phyloP scores from a whole-genome alignment of 2,888 invertebrate genomes.

The Eulithis prunata region DNA sequence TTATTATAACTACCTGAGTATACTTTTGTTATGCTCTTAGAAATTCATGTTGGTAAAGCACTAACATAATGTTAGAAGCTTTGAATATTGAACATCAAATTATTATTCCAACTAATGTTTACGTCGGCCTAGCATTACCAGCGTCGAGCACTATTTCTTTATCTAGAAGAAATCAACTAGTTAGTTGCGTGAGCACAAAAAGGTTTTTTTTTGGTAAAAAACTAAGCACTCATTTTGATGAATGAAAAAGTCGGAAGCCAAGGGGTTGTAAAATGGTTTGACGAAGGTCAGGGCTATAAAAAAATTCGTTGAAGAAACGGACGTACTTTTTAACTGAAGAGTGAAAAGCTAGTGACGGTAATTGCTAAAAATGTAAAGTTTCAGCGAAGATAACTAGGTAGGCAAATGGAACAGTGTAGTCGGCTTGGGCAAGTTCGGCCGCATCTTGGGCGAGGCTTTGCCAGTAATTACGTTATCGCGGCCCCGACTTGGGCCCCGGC shows the following conservation, averaged over 20 bases:
- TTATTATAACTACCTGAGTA: slow-evolving; percentile 5
- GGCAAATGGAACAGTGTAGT: slow-evolving; percentile 42
- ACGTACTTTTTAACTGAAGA: slow-evolving; percentile 24
- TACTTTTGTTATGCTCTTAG: slow-evolving; percentile 8
- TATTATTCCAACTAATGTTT: not conserved
- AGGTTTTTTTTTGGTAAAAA: slow-evolving; percentile 29
- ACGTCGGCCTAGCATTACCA: slow-evolving; percentile 10
- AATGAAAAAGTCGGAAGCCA: slow-evolving; percentile 36
- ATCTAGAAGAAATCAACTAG: slow-evolving; percentile 33
- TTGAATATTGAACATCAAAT: slow-evolving; percentile 26
- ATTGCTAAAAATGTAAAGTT: slow-evolving; percentile 37
- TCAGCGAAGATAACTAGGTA: slow-evolving; percentile 41
- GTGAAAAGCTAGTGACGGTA: slow-evolving; percentile 26
- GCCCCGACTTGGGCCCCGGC: slow-evolving; percentile 55
- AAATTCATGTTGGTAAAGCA: slow-evolving; percentile 10
- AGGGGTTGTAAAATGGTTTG: slow-evolving; percentile 31
- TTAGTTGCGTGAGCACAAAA: slow-evolving; percentile 37
- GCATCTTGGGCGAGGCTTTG: slow-evolving; percentile 56
- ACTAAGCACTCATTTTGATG: slow-evolving; percentile 37
- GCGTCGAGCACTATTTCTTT: slow-evolving; percentile 23
- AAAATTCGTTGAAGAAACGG: slow-evolving; percentile 15
- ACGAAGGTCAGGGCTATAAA: slow-evolving; percentile 26
- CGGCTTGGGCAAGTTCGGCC: slow-evolving; percentile 49
- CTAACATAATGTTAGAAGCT: slow-evolving; percentile 3
- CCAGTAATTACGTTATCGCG: slow-evolving; percentile 72